Evolutionary conservation across 2,888 invertebrate genomes (phyloP), one percentile per base, ranked within the genome.

Genomic region (Plebejus argus): DNA sequence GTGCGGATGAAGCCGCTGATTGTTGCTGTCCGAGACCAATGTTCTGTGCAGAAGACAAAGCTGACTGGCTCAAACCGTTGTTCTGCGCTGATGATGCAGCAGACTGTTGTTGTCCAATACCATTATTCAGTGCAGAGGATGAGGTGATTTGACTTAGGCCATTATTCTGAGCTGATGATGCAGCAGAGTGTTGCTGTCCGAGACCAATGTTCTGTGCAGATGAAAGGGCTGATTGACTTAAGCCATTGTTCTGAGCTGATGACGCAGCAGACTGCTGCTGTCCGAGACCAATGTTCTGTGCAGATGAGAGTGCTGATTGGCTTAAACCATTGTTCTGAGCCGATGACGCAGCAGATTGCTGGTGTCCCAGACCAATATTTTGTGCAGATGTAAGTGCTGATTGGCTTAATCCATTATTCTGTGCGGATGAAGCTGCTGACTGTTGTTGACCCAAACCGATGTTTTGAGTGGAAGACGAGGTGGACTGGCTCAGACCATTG

Each of bases 321-420:
- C 88, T 88, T 76, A 80, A 86, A 81, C 87, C 85, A 66, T 83
- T 85, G 84, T 88, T 91, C 18, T 77, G 56, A 33, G 76, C 70
- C 7, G 76, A 77, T 8, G 76, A 61, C 6, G 39, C 35, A 10
- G 79, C 81, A 1, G 79, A 78, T 71, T 79, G 79, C 88, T 88
- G 76, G 0, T 45, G 45, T 45, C 45, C 45, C 3, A 80, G 86
- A 81, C 87, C 85, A 70, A 83, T 85, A 84, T 88, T 91, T 3
- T 76, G 76, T 12, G 71, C 71, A 20, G 71, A 71, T 45, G 71
- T 20, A 8, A 10, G 8, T 2, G 70, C 39, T 2, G 18, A 35
- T 70, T 70, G 70, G 4, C 71, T 20, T 2, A 35, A 10, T 3
- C 71, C 71, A 12, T 10, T 71, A 10, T 71, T 71, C 39, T 71